Evolutionary conservation across 2,797 vertebrate species (phyloP).

Genomic region (Trachurus trachurus): DNA sequence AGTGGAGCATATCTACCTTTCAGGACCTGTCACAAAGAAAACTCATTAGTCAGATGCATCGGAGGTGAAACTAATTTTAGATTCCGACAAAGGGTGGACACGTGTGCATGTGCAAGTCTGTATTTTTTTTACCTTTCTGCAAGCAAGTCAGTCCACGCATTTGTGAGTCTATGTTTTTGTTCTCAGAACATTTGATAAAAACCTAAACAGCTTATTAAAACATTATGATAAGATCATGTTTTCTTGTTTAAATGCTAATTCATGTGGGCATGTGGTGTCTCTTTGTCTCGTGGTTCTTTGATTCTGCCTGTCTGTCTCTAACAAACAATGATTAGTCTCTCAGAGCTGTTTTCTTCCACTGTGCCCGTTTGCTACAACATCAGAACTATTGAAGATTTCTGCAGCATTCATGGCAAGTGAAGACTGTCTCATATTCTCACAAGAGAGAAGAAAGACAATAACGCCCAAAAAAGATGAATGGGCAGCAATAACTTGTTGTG

Average conservation of each 20-base stretch:
- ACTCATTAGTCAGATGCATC: conserved; percentile 70
- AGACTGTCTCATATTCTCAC: conserved; percentile 56
- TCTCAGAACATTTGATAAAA: conserved; percentile 57
- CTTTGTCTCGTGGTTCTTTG: conserved; percentile 62
- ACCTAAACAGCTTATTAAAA: conserved; percentile 70
- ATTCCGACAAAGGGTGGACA: conserved; percentile 54
- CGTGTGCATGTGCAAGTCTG: conserved; percentile 2
- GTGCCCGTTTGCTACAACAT: conserved; percentile 48
- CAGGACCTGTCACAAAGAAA: conserved; percentile 64
- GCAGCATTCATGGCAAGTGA: conserved; percentile 16
- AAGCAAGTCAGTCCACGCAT: conserved; percentile 3
- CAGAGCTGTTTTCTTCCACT: conserved; percentile 12
- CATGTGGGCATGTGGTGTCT: conserved; percentile 38
- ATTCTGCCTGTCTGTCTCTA: conserved; percentile 42
- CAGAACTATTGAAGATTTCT: conserved; percentile 34
- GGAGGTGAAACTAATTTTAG: conserved; percentile 74
- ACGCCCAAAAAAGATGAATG: conserved; percentile 64
- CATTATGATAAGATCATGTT: conserved; percentile 60
- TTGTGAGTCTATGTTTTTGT: conserved; percentile 34
- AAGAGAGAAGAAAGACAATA: conserved; percentile 51
- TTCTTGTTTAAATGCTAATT: conserved; percentile 76
- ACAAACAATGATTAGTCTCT: conserved; percentile 54
- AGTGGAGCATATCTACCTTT: conserved; percentile 72
- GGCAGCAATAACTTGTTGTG: conserved; percentile 56
- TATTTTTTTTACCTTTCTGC: conserved; percentile 29